Base-by-base conservation (phyloP, 92 coral and sea anemone genomes). In the Galaxea fascicularis region DNA sequence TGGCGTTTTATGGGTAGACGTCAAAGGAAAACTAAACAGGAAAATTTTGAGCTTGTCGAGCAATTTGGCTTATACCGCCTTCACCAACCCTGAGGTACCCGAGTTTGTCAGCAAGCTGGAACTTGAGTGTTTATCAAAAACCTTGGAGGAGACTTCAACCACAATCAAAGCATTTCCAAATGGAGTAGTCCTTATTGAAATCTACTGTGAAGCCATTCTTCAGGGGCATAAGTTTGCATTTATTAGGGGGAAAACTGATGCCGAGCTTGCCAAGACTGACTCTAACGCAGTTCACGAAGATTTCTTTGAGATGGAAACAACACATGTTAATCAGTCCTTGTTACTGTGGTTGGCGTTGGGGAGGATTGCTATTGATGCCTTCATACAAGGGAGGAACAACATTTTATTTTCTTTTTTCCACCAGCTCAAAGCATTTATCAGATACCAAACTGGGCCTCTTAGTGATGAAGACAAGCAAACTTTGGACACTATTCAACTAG, bases 201-300 rank as follows among this genome's bases (percentile, higher is more conserved):
- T 82, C 27, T 82, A 71, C 71, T 4, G 57, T 16, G n/a, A 17
- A 0, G 80, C 79, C 9, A 39, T 82, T 72, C 71, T 39, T 22
- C 69, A 31, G 11, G 87, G 87, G 24, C 79, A 82, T 4, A 41
- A 41, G 71, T 58, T 82, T 60, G 87, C 79, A 16, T 72, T 58
- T 44, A 58, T 60, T 49, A 73, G 31, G 72, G 87, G 69, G 64
- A 56, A 57, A 20, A 59, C 28, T 5, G 71, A 58, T 2, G 71
- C 60, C 4, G 59, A 58, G 10, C 52, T 59, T 30, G 45, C 58
- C 86, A 58, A 26, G 45, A 53, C 17, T 16, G 71, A 82, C 46
- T 16, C n/a, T 58, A 58, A 18, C 29, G 21, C 63, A 31, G 80
- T 66, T 25, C 21, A 20, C 25, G 47, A 82, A 59, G 87, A 82